Base-by-base conservation (phyloP, 2,888 invertebrate species). In the Celastrina argiolus region DNA sequence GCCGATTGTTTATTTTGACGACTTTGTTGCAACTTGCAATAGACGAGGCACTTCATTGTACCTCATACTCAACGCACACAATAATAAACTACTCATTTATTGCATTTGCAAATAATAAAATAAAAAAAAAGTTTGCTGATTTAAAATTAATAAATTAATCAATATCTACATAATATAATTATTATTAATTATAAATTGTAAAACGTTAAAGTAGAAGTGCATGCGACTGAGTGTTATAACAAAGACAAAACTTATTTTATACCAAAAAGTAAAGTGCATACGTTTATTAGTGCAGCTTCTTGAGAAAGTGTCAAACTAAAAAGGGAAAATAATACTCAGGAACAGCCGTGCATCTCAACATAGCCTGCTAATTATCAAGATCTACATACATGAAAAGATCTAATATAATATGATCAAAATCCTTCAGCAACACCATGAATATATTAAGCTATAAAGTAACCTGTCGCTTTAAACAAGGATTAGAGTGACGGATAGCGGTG, bases 21-120 rank as follows among this genome's bases (percentile, higher is more conserved):
- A 83, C 83, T 84, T 79, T 83, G 82, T 83, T 76, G 79, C 77
- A 76, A 71, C 74, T 83, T 76, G 79, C 77, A 76, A 71, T 74
- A 75, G 69, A 70, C 70, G 73, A 70, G 71, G 71, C 71, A 66
- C 69, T 67, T 73, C 73, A 71, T 68, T 63, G 66, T 70, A 69
- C 68, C 67, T 70, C 69, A 69, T 67, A 59, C 39, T 59, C 14
- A 56, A 34, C 34, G 22, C 36, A 64, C 7, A 31, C 28, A 28
- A 28, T 31, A 31, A 31, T 31, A 31, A 6, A 7, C 31, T 31
- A 31, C 31, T 31, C 0, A 31, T 5, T 31, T 31, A 31, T 7
- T 31, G 7, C 31, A 31, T 3, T 1, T 31, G n/a, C n/a, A n/a
- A 31, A 4, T 6, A 2, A 6, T 31, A 5, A 5, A 28, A 31